Conservation (phyloP, 2,888 invertebrate genomes). For the Laothoe populi region DNA sequence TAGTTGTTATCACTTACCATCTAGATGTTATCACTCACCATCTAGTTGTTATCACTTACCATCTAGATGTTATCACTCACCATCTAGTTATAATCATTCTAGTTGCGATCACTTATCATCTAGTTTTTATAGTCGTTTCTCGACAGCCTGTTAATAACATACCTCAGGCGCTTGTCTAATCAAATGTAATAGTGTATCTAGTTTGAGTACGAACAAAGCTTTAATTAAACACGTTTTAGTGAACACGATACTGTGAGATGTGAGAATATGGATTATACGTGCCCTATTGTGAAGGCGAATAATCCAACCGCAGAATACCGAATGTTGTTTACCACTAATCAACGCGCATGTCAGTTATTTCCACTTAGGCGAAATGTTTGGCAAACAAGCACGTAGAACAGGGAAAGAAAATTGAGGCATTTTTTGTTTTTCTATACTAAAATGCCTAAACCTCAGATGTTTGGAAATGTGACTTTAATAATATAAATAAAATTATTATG, state of each 20-base stretch:
- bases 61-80: too few species aligned
- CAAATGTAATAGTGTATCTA: not conserved
- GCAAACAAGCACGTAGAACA: not conserved
- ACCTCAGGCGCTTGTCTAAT: not conserved
- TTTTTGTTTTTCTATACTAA: constrained; percentile 1
- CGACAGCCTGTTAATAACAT: not conserved
- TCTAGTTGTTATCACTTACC: too few species aligned
- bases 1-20: too few species aligned
- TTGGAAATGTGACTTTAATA: constrained; percentile 12
- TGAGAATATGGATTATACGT: constrained; percentile 32
- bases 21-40: too few species aligned
- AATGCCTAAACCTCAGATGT: not conserved
- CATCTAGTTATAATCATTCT: too few species aligned
- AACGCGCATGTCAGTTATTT: not conserved
- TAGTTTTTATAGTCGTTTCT: too few species aligned
- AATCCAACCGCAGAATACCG: constrained; percentile 32
- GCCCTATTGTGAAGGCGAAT: constrained; percentile 35
- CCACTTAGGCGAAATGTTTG: not conserved
- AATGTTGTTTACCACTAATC: constrained; percentile 34
- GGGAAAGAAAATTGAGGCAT: constrained; percentile 25
- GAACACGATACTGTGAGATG: constrained; percentile 28
- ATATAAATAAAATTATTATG: too few species aligned
- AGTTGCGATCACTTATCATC: too few species aligned
- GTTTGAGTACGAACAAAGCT: not conserved
- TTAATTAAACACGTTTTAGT: constrained; percentile 31